phyloP scores from a whole-genome alignment of 92 coral and sea anemone genomes.

The Epizoanthus illoricatus region DNA sequence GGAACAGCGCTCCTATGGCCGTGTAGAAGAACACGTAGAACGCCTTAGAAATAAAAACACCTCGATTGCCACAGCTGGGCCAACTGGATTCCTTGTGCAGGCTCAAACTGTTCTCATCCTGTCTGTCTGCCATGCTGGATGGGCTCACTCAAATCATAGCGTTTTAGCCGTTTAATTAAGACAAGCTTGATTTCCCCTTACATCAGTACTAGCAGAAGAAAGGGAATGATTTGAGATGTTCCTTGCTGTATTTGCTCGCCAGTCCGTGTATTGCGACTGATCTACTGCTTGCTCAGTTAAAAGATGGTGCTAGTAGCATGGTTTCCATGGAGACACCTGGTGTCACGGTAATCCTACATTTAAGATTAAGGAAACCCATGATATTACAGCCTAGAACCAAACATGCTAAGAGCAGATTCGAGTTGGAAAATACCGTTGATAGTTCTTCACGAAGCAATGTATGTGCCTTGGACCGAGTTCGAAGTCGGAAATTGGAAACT shows the following conservation, averaged over 20 bases:
- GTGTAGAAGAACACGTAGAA: conserved; percentile 90
- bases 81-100: not conserved
- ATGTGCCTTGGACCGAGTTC: no score
- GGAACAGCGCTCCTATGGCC: conserved; percentile 90
- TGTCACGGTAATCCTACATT: not conserved
- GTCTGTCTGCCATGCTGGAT: conserved; percentile 4
- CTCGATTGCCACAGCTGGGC: conserved; percentile 42
- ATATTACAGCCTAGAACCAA: no score
- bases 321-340: not conserved
- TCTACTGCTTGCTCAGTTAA: not conserved
- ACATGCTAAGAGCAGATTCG: not conserved
- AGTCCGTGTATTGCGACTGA: not conserved
- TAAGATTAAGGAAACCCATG: no score
- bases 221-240: not conserved
- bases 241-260: not conserved
- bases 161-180: not conserved
- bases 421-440: not conserved
- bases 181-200: no score
- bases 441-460: no score
- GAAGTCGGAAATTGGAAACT: no score
- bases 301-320: not conserved
- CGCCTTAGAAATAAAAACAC: conserved; percentile 73
- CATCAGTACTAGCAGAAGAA: no score
- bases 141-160: not conserved
- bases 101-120: not conserved